A percentile compares a stretch with the other conserved stretches of the same genome.
These are phyloP conservation scores for Drosophila kohkoa DNA, from an alignment of 1,140 invertebrate genomes.

Conservation along the genomic window DNA sequence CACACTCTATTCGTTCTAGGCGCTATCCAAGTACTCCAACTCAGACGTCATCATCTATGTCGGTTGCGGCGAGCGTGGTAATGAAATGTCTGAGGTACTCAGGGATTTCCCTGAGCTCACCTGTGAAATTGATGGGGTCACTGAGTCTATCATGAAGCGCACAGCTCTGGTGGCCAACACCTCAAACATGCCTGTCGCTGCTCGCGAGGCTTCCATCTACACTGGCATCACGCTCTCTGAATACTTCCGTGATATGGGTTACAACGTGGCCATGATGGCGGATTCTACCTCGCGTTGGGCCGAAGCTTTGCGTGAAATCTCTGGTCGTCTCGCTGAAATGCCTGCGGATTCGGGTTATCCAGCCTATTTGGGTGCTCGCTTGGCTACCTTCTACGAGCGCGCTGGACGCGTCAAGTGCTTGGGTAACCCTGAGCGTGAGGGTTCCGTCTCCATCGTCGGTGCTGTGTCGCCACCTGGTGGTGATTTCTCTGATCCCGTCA, in stretches of 20 bases:
- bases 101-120: conserved; percentile 99
- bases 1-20: conserved; percentile 79
- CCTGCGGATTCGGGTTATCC: conserved; percentile 99
- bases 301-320: conserved; percentile 99
- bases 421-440: conserved; percentile 98
- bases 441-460: conserved; percentile 99
- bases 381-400: conserved; percentile 99
- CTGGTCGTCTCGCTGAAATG: conserved; percentile 99
- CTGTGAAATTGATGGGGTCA: conserved; percentile 97
- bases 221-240: conserved; percentile 99
- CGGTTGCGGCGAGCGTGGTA: conserved; percentile 98
- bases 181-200: conserved; percentile 99
- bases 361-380: conserved; percentile 98
- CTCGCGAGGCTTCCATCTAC: conserved; percentile 99
- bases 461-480: conserved; percentile 99
- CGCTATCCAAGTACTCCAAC: conserved; percentile 99
- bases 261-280: conserved; percentile 99
- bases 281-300: conserved; percentile 99
- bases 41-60: conserved; percentile 99
- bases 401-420: conserved; percentile 99
- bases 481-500: conserved; percentile 99
- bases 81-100: conserved; percentile 95
- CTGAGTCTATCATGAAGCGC: conserved; percentile 99
- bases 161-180: conserved; percentile 99
- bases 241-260: conserved; percentile 99